A percentile compares a stretch with the other conserved stretches of the same genome.
Evolutionary conservation across 2,888 invertebrate species (phyloP).

Genomic region (Chrysomela aeneicollis): DNA sequence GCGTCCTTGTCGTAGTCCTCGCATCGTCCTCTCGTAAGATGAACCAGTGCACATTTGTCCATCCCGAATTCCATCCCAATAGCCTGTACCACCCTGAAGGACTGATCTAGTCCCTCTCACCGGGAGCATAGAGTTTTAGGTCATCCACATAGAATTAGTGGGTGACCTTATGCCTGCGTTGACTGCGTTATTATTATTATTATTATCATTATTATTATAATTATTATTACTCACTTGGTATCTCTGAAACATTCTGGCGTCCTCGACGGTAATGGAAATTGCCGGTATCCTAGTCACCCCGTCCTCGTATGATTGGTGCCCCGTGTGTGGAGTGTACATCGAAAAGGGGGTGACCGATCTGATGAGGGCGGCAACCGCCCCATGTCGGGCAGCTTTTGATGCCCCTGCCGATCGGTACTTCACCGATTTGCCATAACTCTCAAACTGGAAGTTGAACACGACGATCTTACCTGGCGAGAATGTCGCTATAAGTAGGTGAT

Average conservation of each 20-base stretch:
- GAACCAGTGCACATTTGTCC: too few species aligned
- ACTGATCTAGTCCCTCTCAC: too few species aligned
- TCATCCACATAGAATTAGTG: too few species aligned
- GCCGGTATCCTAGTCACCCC: conserved; percentile 73
- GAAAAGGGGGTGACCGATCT: conserved; percentile 81
- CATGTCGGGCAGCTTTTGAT: conserved; percentile 72
- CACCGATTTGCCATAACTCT: conserved; percentile 72
- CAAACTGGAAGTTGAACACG: conserved; percentile 74
- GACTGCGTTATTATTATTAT: too few species aligned
- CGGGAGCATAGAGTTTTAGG: too few species aligned
- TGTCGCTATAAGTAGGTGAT: too few species aligned
- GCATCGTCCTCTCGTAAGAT: too few species aligned
- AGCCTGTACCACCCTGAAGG: too few species aligned
- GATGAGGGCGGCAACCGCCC: conserved; percentile 78
- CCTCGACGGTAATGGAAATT: conserved; percentile 80
- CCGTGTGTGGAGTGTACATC: conserved; percentile 80
- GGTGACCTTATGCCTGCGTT: too few species aligned
- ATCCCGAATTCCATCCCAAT: too few species aligned
- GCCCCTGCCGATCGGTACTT: conserved; percentile 68
- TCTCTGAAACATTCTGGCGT: conserved; percentile 76
- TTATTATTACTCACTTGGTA: conserved; percentile 46
- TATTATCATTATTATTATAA: too few species aligned
- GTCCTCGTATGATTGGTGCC: conserved; percentile 70
- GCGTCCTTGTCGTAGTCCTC: too few species aligned
- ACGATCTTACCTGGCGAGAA: conserved; percentile 74